Percentiles rank a stretch among this genome's conserved stretches.
phyloP scores from a whole-genome alignment of 2,797 vertebrate species.

The Chlorospingus flavigularis region DNA sequence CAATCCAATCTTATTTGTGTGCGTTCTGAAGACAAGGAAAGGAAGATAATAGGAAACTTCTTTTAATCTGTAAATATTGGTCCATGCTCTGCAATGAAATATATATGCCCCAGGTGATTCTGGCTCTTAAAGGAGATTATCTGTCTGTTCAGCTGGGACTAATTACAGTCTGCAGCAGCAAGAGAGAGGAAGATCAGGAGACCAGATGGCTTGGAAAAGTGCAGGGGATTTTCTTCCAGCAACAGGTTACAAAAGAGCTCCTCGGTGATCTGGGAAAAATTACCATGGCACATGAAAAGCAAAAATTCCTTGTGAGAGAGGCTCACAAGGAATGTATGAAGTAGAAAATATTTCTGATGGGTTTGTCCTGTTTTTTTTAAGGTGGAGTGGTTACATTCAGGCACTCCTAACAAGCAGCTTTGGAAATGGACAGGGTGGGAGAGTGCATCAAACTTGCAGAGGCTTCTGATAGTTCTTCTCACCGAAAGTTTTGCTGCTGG shows the following conservation, averaged over 20 bases:
- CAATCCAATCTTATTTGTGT: not conserved
- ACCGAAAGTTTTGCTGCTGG: not conserved
- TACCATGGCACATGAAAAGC: not conserved
- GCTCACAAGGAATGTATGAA: not conserved
- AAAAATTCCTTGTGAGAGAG: not conserved
- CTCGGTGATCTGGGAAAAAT: not conserved
- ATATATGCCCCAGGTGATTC: not conserved
- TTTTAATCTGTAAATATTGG: slow-evolving; percentile 6
- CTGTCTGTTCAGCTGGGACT: slow-evolving; percentile 13
- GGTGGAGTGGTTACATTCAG: not conserved
- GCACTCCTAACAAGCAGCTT: not conserved
- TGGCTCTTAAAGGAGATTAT: not conserved
- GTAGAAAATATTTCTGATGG: not conserved
- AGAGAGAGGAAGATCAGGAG: slow-evolving; percentile 14
- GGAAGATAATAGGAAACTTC: not conserved
- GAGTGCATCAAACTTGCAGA: not conserved
- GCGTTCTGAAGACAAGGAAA: not conserved
- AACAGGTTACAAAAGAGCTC: not conserved
- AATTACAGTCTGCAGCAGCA: slow-evolving; percentile 15
- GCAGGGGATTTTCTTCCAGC: not conserved
- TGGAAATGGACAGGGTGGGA: not conserved
- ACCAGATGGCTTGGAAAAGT: not conserved
- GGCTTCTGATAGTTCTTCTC: not conserved
- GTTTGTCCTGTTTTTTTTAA: not conserved
- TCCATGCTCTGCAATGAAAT: not conserved